phyloP scores from a whole-genome alignment of 2,888 invertebrate species.

The Pherbina coryleti region DNA sequence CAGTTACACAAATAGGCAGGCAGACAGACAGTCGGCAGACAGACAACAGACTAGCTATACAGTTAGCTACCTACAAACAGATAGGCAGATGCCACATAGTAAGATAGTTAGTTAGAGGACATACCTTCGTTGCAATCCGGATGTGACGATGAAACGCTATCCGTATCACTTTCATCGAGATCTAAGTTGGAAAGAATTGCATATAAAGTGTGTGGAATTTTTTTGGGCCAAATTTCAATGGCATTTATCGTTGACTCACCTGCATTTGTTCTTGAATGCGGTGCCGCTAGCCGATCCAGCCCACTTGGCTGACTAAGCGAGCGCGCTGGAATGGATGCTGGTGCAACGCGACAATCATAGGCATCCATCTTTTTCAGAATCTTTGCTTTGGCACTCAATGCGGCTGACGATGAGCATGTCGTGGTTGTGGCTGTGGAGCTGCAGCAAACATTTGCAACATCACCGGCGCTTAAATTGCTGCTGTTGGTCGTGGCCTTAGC shows the following conservation, averaged over 20 bases:
- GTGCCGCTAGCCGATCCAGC: conserved; percentile 53
- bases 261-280: conserved; percentile 40
- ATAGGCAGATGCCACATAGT: not conserved
- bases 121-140: conserved; percentile 62
- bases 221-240: not conserved
- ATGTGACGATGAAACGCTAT: conserved; percentile 66
- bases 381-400: conserved; percentile 54
- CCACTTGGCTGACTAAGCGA: conserved; percentile 78
- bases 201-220: conserved; percentile 35
- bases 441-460: conserved; percentile 8
- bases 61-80: conserved; percentile 2
- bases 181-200: conserved; percentile 46
- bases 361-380: conserved; percentile 59
- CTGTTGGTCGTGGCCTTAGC: conserved; percentile 61
- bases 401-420: conserved; percentile 42
- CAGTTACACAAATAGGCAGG: not conserved
- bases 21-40: conserved; percentile 3
- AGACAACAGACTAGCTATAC: not conserved
- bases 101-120: conserved; percentile 14
- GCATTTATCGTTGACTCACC: not conserved
- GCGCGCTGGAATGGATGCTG: conserved; percentile 66
- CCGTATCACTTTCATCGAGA: conserved; percentile 68
- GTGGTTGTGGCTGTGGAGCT: conserved; percentile 49
- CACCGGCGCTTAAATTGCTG: conserved; percentile 41
- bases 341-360: conserved; percentile 50